These are phyloP conservation scores for Brachystomella parvula DNA, from an alignment of 1,140 invertebrate genomes.

Conservation along the genomic window DNA sequence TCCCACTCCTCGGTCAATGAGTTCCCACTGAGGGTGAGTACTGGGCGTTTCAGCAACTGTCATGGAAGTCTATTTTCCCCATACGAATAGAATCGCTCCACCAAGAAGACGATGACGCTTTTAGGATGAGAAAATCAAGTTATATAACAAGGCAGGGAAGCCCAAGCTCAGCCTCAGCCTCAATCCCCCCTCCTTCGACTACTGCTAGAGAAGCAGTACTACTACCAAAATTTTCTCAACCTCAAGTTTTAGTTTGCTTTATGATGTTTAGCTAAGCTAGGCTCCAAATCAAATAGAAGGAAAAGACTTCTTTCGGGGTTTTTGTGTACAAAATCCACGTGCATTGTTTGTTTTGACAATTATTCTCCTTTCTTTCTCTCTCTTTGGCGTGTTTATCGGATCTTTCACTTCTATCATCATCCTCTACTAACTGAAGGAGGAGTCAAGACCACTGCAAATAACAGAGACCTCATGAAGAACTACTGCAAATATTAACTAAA, in stretches of 20 bases:
- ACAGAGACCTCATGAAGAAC: background rate
- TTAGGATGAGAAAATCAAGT: background rate
- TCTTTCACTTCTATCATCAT: background rate
- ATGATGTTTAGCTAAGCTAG: slow-evolving; percentile 33
- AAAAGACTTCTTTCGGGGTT: slow-evolving; percentile 8
- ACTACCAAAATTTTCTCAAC: background rate
- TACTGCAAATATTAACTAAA: slow-evolving; percentile 13
- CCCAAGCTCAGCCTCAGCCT: background rate
- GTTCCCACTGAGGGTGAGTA: background rate
- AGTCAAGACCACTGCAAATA: background rate
- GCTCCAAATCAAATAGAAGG: slow-evolving; percentile 32
- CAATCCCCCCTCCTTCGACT: background rate
- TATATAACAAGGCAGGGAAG: slow-evolving; percentile 1
- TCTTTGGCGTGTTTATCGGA: background rate
- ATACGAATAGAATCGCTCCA: slow-evolving; percentile 1
- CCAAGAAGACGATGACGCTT: background rate
- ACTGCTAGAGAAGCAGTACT: background rate
- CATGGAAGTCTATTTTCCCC: slow-evolving; percentile 5
- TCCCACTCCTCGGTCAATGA: background rate
- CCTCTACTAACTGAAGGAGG: no score
- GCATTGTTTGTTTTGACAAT: slow-evolving; percentile 38
- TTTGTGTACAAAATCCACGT: slow-evolving; percentile 37
- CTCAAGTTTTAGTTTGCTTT: slow-evolving; percentile 32
- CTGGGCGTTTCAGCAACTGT: slow-evolving; percentile 2
- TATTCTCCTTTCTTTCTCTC: slow-evolving; percentile 18